These are phyloP conservation scores for Ypsolopha sequella DNA, from an alignment of 2,888 invertebrate genomes.

Conservation along the genomic window DNA sequence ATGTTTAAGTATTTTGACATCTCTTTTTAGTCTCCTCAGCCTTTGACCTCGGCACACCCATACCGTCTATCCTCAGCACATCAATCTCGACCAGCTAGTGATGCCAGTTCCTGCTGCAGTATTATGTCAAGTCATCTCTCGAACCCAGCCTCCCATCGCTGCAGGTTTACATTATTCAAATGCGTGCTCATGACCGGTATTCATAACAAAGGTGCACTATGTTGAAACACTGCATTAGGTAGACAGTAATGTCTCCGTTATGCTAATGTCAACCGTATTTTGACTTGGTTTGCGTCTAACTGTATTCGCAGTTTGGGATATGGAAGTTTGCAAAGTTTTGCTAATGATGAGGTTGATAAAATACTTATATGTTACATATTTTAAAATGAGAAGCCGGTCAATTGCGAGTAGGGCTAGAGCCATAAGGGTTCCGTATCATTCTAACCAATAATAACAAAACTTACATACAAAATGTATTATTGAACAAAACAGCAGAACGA, in stretches of 20 bases:
- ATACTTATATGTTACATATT: too few relatives aligned
- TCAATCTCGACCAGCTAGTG: slow-evolving; percentile 29
- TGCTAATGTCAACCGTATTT: slow-evolving; percentile 28
- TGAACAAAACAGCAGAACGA: too few relatives aligned
- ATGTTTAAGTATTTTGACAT: too few relatives aligned
- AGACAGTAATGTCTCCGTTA: slow-evolving; percentile 35
- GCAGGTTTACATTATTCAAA: slow-evolving; percentile 66
- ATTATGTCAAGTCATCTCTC: slow-evolving; percentile 62
- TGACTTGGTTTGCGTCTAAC: slow-evolving; percentile 15
- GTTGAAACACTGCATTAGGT: slow-evolving; percentile 43
- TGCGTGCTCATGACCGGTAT: slow-evolving; percentile 36
- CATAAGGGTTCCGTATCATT: too few relatives aligned
- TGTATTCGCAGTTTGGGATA: slow-evolving; percentile 3
- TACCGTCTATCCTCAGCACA: slow-evolving; percentile 20
- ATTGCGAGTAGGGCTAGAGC: too few relatives aligned
- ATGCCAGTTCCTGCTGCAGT: slow-evolving; percentile 25
- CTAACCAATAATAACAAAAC: too few relatives aligned
- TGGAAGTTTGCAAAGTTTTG: too few relatives aligned
- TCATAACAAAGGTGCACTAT: slow-evolving; percentile 41
- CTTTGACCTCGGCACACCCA: slow-evolving; percentile 7
- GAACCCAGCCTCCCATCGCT: slow-evolving; percentile 31
- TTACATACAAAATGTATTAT: too few relatives aligned
- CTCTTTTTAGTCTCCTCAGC: too few relatives aligned
- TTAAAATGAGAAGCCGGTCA: too few relatives aligned
- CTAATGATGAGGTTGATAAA: too few relatives aligned